Conservation (phyloP, 2,797 vertebrate species). For the Ceryle rudis region DNA sequence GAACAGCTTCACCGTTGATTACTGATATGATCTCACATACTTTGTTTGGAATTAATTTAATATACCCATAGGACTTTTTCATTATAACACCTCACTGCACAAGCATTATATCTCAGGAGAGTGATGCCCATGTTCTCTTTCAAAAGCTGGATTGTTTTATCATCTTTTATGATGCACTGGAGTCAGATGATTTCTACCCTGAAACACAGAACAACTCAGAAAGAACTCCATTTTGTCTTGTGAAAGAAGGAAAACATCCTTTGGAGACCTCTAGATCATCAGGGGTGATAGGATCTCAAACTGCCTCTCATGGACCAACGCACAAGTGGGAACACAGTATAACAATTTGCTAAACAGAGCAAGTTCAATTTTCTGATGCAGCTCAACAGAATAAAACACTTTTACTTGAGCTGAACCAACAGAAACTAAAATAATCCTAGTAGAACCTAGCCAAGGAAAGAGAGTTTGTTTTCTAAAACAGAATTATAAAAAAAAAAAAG, state of each 20-base stretch:
- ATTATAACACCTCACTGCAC: background rate
- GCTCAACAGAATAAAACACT: background rate
- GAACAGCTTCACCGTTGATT: background rate
- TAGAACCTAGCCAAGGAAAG: background rate
- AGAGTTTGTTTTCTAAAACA: background rate
- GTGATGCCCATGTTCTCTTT: background rate
- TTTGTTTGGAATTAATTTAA: background rate
- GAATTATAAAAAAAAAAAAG: background rate
- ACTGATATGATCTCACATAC: background rate
- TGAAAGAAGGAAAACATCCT: background rate
- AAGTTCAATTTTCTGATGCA: background rate
- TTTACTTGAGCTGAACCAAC: background rate
- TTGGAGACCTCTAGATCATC: background rate
- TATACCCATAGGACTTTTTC: background rate
- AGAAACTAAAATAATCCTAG: background rate
- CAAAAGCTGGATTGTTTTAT: background rate
- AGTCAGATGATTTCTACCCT: background rate
- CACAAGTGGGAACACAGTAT: background rate
- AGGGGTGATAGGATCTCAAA: background rate
- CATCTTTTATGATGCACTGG: background rate
- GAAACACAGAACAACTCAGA: background rate
- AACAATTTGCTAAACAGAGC: background rate
- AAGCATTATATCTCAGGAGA: background rate
- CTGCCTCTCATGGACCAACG: background rate
- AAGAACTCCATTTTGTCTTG: background rate